phyloP scores from a whole-genome alignment of 1,140 invertebrate genomes.

The Campoletis sonorensis region DNA sequence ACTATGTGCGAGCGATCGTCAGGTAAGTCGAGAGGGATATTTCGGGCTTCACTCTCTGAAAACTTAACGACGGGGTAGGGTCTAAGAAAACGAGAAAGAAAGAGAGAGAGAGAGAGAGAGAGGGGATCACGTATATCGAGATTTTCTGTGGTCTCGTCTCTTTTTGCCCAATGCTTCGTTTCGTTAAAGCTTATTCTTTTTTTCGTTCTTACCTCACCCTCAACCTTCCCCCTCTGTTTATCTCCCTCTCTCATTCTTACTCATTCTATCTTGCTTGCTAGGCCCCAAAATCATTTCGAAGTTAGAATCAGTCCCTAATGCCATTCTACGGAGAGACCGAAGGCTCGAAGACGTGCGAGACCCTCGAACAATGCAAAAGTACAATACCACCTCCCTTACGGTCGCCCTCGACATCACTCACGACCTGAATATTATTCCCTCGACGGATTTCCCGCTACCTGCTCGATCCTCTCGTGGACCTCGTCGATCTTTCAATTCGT shows the following conservation, averaged over 20 bases:
- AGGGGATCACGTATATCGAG: slow-evolving; percentile 50
- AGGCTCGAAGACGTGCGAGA: slow-evolving; percentile 19
- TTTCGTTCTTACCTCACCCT: slow-evolving; percentile 6
- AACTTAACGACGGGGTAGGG: background rate
- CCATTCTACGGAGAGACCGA: slow-evolving; percentile 47
- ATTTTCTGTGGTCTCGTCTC: slow-evolving; percentile 43
- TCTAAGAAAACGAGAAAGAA: slow-evolving; percentile 1
- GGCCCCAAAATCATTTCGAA: slow-evolving; percentile 57
- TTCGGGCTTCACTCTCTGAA: slow-evolving; percentile 20
- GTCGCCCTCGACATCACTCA: slow-evolving; percentile 24
- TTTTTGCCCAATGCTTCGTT: slow-evolving; percentile 48
- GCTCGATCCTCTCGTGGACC: slow-evolving; percentile 27
- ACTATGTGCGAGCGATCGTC: background rate
- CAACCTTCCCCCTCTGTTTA: slow-evolving; percentile 24
- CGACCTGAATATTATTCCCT: slow-evolving; percentile 57
- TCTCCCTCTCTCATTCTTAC: slow-evolving; percentile 26
- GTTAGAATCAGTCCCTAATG: slow-evolving; percentile 62
- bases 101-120: slow-evolving; percentile 46
- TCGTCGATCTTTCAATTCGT: slow-evolving; percentile 48
- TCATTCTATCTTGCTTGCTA: slow-evolving; percentile 40
- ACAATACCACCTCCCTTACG: slow-evolving; percentile 55
- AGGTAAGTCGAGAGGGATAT: slow-evolving; percentile 37
- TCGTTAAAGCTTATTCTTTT: background rate
- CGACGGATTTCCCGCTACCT: slow-evolving; percentile 53
- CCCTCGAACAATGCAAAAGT: slow-evolving; percentile 54